Evolutionary conservation across 2,113 vertebrate species (phyloP).

Genomic region (Lasiurus borealis): DNA sequence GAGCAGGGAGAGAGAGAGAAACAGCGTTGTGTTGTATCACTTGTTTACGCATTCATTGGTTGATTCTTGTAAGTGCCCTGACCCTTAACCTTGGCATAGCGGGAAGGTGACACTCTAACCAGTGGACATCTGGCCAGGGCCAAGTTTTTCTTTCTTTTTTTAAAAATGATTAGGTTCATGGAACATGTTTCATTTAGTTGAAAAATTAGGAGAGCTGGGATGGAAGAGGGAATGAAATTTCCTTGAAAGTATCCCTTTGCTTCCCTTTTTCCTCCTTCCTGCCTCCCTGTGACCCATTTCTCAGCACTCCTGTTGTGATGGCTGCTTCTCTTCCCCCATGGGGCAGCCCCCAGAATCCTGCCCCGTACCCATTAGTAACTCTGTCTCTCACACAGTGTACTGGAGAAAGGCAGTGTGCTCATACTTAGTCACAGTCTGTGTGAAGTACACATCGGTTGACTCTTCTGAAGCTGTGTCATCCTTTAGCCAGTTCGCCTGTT

Average conservation of each 20-base stretch:
- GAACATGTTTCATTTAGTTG: slow-evolving; percentile 16
- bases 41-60: neutral
- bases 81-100: neutral
- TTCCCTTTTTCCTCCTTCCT: neutral
- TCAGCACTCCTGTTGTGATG: neutral
- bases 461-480: neutral
- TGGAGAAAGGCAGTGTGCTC: neutral
- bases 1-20: neutral
- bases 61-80: neutral
- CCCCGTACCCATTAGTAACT: neutral
- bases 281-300: neutral
- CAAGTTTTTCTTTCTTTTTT: neutral
- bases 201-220: neutral
- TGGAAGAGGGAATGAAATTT: neutral
- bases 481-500: neutral
- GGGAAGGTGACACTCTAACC: neutral
- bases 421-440: neutral
- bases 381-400: neutral
- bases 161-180: neutral
- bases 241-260: neutral
- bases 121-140: neutral
- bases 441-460: neutral
- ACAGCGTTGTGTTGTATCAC: neutral
- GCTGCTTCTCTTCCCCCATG: neutral
- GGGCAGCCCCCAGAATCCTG: neutral